Evolutionary conservation across 2,797 vertebrate species (phyloP), one percentile per base, ranked within the genome.

Genomic region (Acanthurus leucopareius): DNA sequence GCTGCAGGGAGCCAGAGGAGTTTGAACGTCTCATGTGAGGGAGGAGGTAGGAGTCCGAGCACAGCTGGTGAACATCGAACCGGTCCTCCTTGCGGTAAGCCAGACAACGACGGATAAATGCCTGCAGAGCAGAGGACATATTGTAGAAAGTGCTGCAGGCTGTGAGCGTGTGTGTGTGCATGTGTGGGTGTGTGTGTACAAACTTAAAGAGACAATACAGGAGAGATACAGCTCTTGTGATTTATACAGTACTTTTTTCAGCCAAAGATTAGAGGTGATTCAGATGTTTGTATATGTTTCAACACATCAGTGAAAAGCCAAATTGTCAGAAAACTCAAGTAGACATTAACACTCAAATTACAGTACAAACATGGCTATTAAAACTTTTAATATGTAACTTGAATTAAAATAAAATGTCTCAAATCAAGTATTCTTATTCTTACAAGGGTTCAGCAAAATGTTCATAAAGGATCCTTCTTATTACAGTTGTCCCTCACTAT

Each of bases 1-100:
- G 90, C 94, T 99, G 98, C 90, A 99, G 94, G 86, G 98, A 97
- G 94, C 98, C 98, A 78, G 98, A 99, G 92, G 98, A 99, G 95
- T 98, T 99, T 2, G 98, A 98, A 85, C 98, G 97, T 88, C 98
- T 96, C 97, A 99, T 99, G 92, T 99, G 98, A 70, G 98, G 98
- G 80, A 99, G 97, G 90, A 99, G 98, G 91, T 99, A 99, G 71
- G 97, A 94, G 93, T 99, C 98, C n/a, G 97, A 97, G 84, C 98
- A 97, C 94, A 99, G 94, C 86, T 99, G 98, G 92, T 99, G 98
- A 65, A 99, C 98, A 72, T 99, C 97, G 86, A 99, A 98, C 49
- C 98, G 91, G 88, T 99, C 98, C 94, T 99, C 98, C 91, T 99
- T 99, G 54, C 98, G 96, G 82, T 99, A 99, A 19, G 98, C 98